A percentile compares a stretch with the other conserved stretches of the same genome.
Evolutionary conservation across 2,888 invertebrate species (phyloP).

Genomic region (Parascotia fuliginaria): DNA sequence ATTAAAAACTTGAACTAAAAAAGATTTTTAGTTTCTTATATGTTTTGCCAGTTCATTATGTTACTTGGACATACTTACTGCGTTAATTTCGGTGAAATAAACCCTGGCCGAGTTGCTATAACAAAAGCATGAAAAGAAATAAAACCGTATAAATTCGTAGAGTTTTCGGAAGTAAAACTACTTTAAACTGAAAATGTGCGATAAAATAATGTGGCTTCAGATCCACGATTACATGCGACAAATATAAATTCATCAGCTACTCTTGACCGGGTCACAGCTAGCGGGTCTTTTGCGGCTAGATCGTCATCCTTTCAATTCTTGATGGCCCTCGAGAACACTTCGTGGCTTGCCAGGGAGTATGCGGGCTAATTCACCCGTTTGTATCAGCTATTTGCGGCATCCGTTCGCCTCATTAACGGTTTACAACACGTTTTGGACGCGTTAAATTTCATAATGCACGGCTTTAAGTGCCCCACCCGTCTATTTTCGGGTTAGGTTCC

Average conservation of each 20-base stretch:
- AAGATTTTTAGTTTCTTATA: too few species aligned
- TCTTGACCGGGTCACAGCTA: conserved; percentile 53
- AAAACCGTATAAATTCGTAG: neutral
- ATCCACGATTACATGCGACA: conserved; percentile 32
- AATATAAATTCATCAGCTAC: conserved; percentile 49
- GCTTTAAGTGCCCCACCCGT: conserved; percentile 16
- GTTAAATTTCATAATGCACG: conserved; percentile 38
- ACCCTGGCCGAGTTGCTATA: neutral
- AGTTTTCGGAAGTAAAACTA: neutral
- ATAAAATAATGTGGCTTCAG: neutral
- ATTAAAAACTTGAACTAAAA: too few species aligned
- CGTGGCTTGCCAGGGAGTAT: conserved; percentile 58
- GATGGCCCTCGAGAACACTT: conserved; percentile 59
- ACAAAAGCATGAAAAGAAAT: neutral
- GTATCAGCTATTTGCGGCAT: conserved; percentile 62
- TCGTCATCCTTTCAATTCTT: conserved; percentile 62
- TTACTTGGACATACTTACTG: neutral
- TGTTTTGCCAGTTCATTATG: too few species aligned
- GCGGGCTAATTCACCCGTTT: conserved; percentile 58
- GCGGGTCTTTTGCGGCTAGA: conserved; percentile 55
- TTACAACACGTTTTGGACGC: conserved; percentile 43
- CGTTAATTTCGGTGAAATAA: neutral
- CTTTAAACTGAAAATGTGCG: conserved; percentile 10
- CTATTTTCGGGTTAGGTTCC: conserved; percentile 23
- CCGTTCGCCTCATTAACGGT: conserved; percentile 54